These are phyloP conservation scores for Parus major DNA, from an alignment of 2,113 vertebrate species.

Conservation along the genomic window DNA sequence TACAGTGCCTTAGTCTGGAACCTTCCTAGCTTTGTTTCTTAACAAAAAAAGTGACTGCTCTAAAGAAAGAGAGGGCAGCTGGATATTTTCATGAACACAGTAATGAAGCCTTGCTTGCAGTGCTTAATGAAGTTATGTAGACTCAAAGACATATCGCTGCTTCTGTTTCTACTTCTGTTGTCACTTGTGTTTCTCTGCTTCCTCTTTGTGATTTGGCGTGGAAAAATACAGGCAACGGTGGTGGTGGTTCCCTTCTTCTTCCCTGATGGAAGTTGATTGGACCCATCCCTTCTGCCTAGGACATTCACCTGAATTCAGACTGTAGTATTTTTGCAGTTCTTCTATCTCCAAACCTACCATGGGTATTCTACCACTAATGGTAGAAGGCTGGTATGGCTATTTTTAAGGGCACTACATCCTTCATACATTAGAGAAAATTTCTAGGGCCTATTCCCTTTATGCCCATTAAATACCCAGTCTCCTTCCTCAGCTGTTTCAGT, in stretches of 20 bases:
- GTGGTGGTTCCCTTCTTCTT: not conserved
- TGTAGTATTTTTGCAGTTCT: not conserved
- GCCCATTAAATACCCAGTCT: not conserved
- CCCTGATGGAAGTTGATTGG: not conserved
- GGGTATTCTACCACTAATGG: too few relatives aligned
- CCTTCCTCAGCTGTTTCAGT: not conserved
- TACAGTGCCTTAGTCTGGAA: rapidly evolving
- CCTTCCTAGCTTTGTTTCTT: not conserved
- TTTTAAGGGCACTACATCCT: not conserved
- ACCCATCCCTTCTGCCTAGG: not conserved
- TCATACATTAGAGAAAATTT: not conserved
- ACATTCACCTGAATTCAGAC: not conserved
- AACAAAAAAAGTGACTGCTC: not conserved
- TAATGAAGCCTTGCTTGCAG: not conserved
- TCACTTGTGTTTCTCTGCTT: rapidly evolving
- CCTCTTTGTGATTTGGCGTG: not conserved
- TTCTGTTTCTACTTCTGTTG: not conserved
- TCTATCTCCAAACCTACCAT: not conserved
- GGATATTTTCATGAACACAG: not conserved
- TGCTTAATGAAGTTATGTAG: not conserved
- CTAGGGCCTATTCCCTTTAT: not conserved
- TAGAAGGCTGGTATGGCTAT: not conserved
- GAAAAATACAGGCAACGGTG: not conserved
- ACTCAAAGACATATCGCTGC: not conserved
- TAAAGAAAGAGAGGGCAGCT: not conserved